These are phyloP conservation scores for Lordiphosa collinella DNA, from an alignment of 1,140 invertebrate genomes.

Conservation along the genomic window DNA sequence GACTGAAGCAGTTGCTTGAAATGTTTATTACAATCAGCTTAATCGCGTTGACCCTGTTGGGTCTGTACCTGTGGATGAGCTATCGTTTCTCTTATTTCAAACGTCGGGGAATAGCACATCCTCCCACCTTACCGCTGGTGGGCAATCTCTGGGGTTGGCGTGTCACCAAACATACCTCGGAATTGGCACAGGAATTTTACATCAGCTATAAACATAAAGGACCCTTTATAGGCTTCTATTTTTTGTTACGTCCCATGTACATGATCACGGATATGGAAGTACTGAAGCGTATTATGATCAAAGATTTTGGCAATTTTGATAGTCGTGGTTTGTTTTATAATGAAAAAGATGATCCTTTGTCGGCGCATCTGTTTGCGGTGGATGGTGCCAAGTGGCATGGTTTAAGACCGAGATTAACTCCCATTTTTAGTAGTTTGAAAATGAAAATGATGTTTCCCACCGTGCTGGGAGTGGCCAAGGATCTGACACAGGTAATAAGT, in stretches of 20 bases:
- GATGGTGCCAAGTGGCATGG: slow-evolving; percentile 81
- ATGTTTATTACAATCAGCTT: slow-evolving; percentile 17
- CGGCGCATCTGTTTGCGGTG: slow-evolving; percentile 78
- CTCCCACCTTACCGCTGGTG: slow-evolving; percentile 10
- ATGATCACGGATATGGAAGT: slow-evolving; percentile 81
- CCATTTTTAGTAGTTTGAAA: slow-evolving; percentile 82
- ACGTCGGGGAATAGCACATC: slow-evolving; percentile 24
- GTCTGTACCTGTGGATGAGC: slow-evolving; percentile 22
- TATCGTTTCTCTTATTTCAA: slow-evolving; percentile 29
- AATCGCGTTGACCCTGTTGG: slow-evolving; percentile 1
- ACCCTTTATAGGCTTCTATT: slow-evolving; percentile 39
- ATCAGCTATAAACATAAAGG: slow-evolving; percentile 21
- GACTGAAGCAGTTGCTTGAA: neutral
- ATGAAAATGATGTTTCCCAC: slow-evolving; percentile 81
- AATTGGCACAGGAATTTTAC: slow-evolving; percentile 22
- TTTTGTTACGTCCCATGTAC: slow-evolving; percentile 13
- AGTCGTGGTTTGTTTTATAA: slow-evolving; percentile 80
- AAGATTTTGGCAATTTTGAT: slow-evolving; percentile 81
- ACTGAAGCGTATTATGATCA: slow-evolving; percentile 82
- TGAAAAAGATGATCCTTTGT: slow-evolving; percentile 79
- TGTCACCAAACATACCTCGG: slow-evolving; percentile 17
- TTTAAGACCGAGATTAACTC: slow-evolving; percentile 80
- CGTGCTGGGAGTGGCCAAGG: slow-evolving; percentile 50
- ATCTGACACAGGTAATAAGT: slow-evolving; percentile 53
- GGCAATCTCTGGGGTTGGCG: slow-evolving; percentile 43